Percentiles rank a stretch among this genome's conserved stretches.
These are phyloP conservation scores for Onychomys torridus DNA, from an alignment of 2,797 vertebrate species.

Conservation along the genomic window DNA sequence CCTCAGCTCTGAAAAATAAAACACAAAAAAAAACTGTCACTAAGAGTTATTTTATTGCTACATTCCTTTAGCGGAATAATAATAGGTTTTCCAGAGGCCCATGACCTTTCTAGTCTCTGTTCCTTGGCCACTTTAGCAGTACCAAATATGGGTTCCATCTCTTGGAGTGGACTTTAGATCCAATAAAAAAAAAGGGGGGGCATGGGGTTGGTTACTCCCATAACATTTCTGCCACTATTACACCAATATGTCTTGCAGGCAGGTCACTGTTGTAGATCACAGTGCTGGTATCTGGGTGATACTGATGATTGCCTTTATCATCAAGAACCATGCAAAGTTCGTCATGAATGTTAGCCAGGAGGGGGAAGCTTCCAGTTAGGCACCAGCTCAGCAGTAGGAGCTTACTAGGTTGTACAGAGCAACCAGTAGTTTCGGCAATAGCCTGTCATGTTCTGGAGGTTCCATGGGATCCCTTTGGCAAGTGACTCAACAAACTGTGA, in stretches of 20 bases:
- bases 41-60: background rate
- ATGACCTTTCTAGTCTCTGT: background rate
- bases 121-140: background rate
- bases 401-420: background rate
- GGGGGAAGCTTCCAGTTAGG: background rate
- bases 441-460: background rate
- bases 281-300: background rate
- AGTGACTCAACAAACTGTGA: background rate
- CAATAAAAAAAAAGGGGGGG: background rate
- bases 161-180: background rate
- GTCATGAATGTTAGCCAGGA: background rate
- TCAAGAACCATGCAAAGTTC: background rate
- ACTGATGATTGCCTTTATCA: background rate
- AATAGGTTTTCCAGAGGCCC: background rate
- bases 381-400: background rate
- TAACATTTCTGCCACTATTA: background rate
- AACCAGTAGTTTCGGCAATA: background rate
- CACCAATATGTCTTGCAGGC: background rate
- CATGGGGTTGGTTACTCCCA: background rate
- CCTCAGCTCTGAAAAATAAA: too few species aligned
- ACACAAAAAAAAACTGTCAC: too few species aligned
- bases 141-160: background rate
- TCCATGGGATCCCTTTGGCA: background rate
- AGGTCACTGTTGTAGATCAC: background rate
- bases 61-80: background rate